phyloP scores from a whole-genome alignment of 2,797 vertebrate species.

The Tenualosa ilisha region DNA sequence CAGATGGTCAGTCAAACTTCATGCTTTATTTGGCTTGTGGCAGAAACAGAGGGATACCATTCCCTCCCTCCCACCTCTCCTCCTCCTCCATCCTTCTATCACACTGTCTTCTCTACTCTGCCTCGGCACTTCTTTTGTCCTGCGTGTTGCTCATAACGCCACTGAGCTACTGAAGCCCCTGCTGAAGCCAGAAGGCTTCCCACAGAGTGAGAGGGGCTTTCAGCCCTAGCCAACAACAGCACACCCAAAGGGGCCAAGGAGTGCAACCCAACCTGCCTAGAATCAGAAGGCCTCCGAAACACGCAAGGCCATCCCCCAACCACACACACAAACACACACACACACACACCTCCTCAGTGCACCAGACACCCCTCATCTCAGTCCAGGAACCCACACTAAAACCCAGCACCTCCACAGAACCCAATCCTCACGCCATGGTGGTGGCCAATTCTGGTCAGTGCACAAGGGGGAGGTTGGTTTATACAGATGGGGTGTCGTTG shows the following conservation, averaged over 20 bases:
- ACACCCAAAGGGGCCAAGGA: not conserved
- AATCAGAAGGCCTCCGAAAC: not conserved
- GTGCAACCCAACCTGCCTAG: not conserved
- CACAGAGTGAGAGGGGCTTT: constrained; percentile 29
- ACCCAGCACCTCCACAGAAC: not conserved
- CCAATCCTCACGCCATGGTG: not conserved
- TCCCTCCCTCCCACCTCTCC: not conserved
- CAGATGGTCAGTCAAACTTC: not conserved
- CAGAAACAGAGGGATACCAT: not conserved
- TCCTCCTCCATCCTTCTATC: not conserved
- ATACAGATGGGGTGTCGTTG: not conserved
- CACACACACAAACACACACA: constrained; percentile 1
- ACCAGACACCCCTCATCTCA: not conserved
- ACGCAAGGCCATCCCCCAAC: not conserved
- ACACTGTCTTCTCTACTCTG: not conserved
- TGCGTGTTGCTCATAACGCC: not conserved
- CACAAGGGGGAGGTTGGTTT: not conserved
- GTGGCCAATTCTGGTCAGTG: not conserved
- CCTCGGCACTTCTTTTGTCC: not conserved
- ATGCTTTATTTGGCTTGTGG: not conserved
- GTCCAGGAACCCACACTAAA: not conserved
- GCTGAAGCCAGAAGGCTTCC: constrained; percentile 8
- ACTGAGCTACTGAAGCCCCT: constrained; percentile 9
- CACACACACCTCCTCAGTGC: not conserved
- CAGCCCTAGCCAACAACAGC: constrained; percentile 38